Evolutionary conservation across 2,113 vertebrate genomes (phyloP), one percentile per base, ranked within the genome.

Genomic region (Syrmaticus mikado): DNA sequence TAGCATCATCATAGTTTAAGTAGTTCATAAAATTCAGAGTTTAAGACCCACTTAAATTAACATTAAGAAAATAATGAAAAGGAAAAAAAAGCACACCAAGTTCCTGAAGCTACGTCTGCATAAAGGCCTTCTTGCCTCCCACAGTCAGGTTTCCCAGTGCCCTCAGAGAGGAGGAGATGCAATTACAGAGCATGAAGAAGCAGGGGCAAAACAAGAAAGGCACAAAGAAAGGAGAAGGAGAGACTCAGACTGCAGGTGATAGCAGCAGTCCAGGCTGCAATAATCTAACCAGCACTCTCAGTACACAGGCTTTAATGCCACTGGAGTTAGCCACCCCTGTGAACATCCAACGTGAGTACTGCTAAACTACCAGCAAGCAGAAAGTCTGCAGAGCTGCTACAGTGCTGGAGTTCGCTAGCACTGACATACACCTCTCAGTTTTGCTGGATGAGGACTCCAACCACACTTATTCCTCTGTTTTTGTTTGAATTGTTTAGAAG

Each of bases 391-490:
- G 93, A 93, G 88, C 55, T 88, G 82, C 90, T 72, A 83, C 77
- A 80, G 80, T 2, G 52, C 94, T 88, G 80, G 19, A 89, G 76
- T 88, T 95, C 87, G 93, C 94, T 93, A 94, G 93, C 75, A 64
- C 65, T 72, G 65, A 81, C 78, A 34, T 62, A 61, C 81, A 92
- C 93, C 79, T 79, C 86, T 90, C 66, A 24, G 18, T 78, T 93
- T 57, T 73, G 71, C 82, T 60, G 77, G 87, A 53, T 70, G 78
- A 89, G 62, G 36, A 52, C 62, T 84, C 70, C 4, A 0, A 89
- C 65, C 64, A 70, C 84, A 17, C 74, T 92, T 71, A 87, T 16
- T 78, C 27, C 27, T 62, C n/a, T 24, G 4, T 55, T 93, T 68
- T 50, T 86, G 45, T 78, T 53, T 52, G 67, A 92, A 78, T 90